Evolutionary conservation across 2,888 invertebrate genomes (phyloP).

Genomic region (Nomada goodeniana): DNA sequence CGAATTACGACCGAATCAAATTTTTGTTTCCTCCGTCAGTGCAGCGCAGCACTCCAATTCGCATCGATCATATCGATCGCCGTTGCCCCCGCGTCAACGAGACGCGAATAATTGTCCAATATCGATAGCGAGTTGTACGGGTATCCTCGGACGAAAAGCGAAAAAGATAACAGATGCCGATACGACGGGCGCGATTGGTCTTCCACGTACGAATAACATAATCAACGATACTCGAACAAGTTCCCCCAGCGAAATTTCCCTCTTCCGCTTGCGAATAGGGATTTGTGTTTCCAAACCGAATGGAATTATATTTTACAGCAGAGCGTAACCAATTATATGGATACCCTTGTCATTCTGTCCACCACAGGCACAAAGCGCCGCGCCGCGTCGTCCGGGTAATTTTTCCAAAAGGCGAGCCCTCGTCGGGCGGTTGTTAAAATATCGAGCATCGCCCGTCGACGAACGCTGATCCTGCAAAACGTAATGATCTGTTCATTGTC

Average conservation of each 20-base stretch:
- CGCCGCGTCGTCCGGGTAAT: background rate
- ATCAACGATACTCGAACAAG: constrained; percentile 21
- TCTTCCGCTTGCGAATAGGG: background rate
- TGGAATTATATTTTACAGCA: constrained; percentile 55
- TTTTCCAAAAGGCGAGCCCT: background rate
- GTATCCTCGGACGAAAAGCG: background rate
- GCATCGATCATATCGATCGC: background rate
- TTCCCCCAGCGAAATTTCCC: background rate
- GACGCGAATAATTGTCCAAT: constrained; percentile 1
- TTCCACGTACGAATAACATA: constrained; percentile 12
- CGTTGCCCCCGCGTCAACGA: background rate
- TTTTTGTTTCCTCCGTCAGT: background rate
- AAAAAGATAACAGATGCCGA: no score
- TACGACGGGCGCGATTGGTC: constrained; percentile 18
- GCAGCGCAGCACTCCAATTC: background rate
- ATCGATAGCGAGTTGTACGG: background rate
- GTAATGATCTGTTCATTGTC: constrained; percentile 34
- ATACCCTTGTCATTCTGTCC: constrained; percentile 3
- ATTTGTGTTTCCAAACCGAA: constrained; percentile 42
- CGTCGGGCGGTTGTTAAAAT: background rate
- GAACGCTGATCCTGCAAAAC: constrained; percentile 30
- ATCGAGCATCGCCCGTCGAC: background rate
- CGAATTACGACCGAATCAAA: constrained; percentile 21
- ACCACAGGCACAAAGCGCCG: background rate
- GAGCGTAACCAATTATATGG: background rate